Evolutionary conservation across 2,888 invertebrate genomes (phyloP), one percentile per base, ranked within the genome.

Genomic region (Willowsia nigromaculata): DNA sequence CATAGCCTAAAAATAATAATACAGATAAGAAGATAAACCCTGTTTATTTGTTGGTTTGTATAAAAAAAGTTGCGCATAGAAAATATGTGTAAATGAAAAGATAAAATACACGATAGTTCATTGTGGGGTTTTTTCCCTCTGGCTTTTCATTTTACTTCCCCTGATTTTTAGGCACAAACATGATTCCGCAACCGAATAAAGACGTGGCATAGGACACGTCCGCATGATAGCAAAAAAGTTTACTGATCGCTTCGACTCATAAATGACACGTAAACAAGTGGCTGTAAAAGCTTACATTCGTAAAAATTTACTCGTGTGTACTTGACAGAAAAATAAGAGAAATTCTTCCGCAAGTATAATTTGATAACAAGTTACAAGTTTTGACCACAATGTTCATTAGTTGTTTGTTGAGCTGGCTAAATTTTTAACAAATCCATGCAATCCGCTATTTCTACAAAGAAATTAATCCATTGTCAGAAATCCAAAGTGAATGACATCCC

Each of bases 151-250:
- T 53, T 53, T 6, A 53, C 18, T 53, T n/a, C 4, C 18, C 22
- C 11, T 37, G 9, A 9, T 37, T 37, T 33, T 33, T 68, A 68
- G 33, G 65, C 22, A 18, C 4, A 68, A 37, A 68, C 65, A 37
- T 68, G 65, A 68, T 68, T 68, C 6, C 33, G 65, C 65, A 68
- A 68, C 11, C n/a, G n/a, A n/a, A n/a, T n/a, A 68, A 33, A n/a
- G 4, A 9, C 2, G 33, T 25, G 50, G 50, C 18, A 50, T 18
- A 50, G n/a, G n/a, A 4, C n/a, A 50, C 50, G 50, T 50, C n/a
- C 50, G 50, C 18, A n/a, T 4, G 13, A 13, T 50, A 50, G 18
- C 50, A 50, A 50, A 50, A 50, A 18, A 7, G 18, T 50, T n/a
- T 50, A n/a, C n/a, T n/a, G 6, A n/a, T 50, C 18, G n/a, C 50